Conservation (phyloP, 2,113 vertebrate genomes). For the Gopherus flavomarginatus region DNA sequence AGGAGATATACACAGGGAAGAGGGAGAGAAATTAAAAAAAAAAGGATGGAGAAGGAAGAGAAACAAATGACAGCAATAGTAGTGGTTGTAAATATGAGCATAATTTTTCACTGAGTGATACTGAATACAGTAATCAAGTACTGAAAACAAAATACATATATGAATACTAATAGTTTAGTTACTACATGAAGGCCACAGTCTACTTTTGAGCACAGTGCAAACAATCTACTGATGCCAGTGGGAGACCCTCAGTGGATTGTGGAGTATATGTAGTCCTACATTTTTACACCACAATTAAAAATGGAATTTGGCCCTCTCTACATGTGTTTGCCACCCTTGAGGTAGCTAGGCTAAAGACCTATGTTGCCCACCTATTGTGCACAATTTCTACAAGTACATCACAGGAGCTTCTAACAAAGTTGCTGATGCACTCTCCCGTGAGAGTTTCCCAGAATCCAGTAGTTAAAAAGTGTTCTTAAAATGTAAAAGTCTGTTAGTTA, state of each 20-base stretch:
- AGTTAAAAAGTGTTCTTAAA: too few species aligned
- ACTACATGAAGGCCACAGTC: background rate
- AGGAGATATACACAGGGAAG: background rate
- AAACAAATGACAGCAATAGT: background rate
- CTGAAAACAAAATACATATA: background rate
- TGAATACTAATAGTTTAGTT: background rate
- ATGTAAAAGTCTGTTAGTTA: too few species aligned
- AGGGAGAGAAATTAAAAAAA: background rate
- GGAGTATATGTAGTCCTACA: background rate
- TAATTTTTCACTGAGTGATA: background rate
- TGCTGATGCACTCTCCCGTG: too few species aligned
- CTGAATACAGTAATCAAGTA: background rate
- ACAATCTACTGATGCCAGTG: background rate
- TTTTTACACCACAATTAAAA: background rate
- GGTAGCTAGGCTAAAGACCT: background rate
- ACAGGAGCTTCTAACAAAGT: too few species aligned
- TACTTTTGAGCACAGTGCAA: background rate
- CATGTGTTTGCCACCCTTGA: background rate
- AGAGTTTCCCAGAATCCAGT: too few species aligned
- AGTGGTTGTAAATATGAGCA: background rate
- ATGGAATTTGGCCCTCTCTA: background rate
- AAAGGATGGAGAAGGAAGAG: background rate
- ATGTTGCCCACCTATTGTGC: background rate
- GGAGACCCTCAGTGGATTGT: background rate
- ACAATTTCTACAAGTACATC: too few species aligned